phyloP scores from a whole-genome alignment of 1,140 invertebrate species.

The Artemia franciscana region DNA sequence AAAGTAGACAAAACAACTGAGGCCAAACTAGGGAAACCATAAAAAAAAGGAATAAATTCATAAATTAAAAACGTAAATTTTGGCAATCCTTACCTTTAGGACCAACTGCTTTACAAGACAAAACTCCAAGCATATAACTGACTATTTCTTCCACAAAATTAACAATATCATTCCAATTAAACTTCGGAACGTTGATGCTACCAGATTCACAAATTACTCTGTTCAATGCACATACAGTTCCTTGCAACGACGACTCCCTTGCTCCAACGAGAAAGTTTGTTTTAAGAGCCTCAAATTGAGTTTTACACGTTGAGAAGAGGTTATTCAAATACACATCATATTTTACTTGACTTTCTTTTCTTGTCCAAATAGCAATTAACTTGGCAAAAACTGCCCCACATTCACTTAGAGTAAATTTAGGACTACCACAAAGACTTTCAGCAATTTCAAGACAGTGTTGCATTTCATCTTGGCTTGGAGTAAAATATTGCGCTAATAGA shows the following conservation, averaged over 20 bases:
- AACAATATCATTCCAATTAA: neutral
- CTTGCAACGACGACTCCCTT: neutral
- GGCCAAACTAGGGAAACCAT: too few species aligned
- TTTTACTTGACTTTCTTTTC: neutral
- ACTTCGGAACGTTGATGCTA: neutral
- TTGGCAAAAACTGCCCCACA: slow-evolving; percentile 25
- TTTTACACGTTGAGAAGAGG: neutral
- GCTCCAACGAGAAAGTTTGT: neutral
- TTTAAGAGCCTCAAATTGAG: neutral
- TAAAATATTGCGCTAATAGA: slow-evolving; percentile 23
- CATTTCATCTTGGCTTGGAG: slow-evolving; percentile 13
- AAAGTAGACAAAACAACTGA: too few species aligned
- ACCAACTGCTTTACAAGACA: neutral
- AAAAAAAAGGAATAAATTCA: too few species aligned
- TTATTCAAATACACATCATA: neutral
- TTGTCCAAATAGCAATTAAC: slow-evolving; percentile 16
- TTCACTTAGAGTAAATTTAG: slow-evolving; percentile 27
- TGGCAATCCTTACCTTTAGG: neutral
- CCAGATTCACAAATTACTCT: neutral
- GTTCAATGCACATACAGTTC: neutral
- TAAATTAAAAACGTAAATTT: too few species aligned
- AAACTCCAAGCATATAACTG: neutral
- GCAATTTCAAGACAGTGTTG: slow-evolving; percentile 11
- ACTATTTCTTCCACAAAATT: neutral
- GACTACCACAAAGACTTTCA: slow-evolving; percentile 23